phyloP scores from a whole-genome alignment of 2,797 vertebrate species.

The Sorex maritimensis region DNA sequence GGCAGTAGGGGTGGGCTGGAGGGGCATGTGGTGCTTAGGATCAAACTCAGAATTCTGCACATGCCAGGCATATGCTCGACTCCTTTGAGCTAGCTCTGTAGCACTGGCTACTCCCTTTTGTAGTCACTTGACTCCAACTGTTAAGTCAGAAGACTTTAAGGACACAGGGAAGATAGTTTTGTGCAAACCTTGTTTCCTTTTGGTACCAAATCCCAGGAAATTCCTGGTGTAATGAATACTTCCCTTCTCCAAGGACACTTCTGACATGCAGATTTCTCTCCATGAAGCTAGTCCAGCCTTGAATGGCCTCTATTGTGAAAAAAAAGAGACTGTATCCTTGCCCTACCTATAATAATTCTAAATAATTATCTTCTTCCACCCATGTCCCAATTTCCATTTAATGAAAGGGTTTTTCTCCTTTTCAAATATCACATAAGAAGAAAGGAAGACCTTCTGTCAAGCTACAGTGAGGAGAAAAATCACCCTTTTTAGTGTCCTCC shows the following conservation, averaged over 20 bases:
- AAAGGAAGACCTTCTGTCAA: constrained; percentile 54
- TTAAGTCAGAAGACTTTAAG: constrained; percentile 82
- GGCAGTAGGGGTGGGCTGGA: background rate
- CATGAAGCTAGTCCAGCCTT: background rate
- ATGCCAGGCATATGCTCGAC: background rate
- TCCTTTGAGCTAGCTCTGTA: too few relatives aligned
- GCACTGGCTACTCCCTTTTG: constrained; percentile 61
- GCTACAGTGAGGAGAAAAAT: constrained; percentile 40
- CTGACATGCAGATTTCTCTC: constrained; percentile 49
- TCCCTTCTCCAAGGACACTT: constrained; percentile 18
- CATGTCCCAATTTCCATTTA: constrained; percentile 47
- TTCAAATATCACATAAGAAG: constrained; percentile 48
- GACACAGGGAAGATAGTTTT: constrained; percentile 82
- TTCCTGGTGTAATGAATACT: background rate
- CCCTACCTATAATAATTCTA: constrained; percentile 58
- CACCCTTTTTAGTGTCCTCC: constrained; percentile 46
- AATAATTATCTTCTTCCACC: constrained; percentile 41
- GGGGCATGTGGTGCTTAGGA: background rate
- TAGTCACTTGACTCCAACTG: constrained; percentile 83
- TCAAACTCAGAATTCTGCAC: background rate
- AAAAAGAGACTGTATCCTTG: constrained; percentile 22
- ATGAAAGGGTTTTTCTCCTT: constrained; percentile 70
- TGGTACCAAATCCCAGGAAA: background rate
- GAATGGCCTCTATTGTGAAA: constrained; percentile 49
- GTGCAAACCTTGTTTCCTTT: constrained; percentile 81